Evolutionary conservation across 2,888 invertebrate species (phyloP).

Genomic region (Ormia ochracea): DNA sequence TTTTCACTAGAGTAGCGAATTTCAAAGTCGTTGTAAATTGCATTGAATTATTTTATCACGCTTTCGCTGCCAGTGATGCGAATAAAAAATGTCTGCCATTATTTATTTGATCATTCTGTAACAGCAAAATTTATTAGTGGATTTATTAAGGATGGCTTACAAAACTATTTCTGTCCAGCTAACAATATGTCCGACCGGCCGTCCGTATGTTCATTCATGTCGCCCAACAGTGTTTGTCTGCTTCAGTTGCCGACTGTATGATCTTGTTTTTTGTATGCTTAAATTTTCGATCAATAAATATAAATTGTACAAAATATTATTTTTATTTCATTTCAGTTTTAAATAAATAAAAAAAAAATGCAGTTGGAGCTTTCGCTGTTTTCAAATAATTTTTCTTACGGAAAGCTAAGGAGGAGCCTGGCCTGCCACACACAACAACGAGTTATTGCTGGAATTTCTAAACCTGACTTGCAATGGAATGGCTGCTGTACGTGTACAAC

Average conservation of each 20-base stretch:
- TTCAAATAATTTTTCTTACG: neutral
- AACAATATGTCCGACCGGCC: neutral
- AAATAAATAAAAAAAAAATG: slow-evolving; percentile 13
- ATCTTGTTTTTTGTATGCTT: slow-evolving; percentile 3
- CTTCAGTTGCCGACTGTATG: neutral
- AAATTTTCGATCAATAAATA: slow-evolving; percentile 42
- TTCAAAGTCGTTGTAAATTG: too few species aligned
- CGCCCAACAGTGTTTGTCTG: slow-evolving; percentile 8
- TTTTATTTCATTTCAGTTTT: slow-evolving; percentile 15
- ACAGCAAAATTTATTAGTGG: slow-evolving; percentile 51
- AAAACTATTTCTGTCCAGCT: slow-evolving; percentile 25
- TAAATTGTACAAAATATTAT: slow-evolving; percentile 21
- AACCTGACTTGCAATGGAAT: slow-evolving; percentile 15
- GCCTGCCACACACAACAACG: slow-evolving; percentile 13
- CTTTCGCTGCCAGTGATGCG: neutral
- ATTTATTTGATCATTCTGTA: neutral
- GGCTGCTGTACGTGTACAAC: neutral
- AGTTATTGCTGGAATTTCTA: neutral
- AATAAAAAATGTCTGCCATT: neutral
- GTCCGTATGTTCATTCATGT: slow-evolving; percentile 21
- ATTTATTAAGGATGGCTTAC: slow-evolving; percentile 52
- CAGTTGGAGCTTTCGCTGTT: neutral
- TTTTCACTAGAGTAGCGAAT: too few species aligned
- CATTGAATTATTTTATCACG: neutral
- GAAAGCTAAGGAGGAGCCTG: neutral